Conservation (phyloP, 2,888 invertebrate genomes). For the Spicauda simplicius region DNA sequence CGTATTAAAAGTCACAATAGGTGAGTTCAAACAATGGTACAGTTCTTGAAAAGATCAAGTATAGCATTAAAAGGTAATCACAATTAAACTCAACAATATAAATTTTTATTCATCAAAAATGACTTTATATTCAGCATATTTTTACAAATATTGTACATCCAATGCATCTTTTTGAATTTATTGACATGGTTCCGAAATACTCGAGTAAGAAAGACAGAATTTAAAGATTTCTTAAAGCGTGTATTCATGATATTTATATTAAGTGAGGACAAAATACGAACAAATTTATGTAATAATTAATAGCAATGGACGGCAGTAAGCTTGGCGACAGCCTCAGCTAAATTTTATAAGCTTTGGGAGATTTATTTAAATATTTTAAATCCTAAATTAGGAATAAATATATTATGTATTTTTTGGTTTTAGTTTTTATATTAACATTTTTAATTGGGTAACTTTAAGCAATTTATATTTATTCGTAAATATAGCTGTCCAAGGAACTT, state of each 20-base stretch:
- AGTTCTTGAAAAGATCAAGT: not conserved
- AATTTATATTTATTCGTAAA: not conserved
- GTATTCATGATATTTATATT: not conserved
- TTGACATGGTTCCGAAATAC: not conserved
- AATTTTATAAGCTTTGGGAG: conserved; percentile 39
- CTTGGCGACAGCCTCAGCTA: conserved; percentile 54
- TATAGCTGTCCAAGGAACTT: too few species aligned
- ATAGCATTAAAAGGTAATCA: not conserved
- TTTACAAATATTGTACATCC: not conserved
- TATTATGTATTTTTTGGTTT: not conserved
- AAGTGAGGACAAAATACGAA: not conserved
- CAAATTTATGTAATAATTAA: not conserved
- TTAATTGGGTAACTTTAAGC: not conserved
- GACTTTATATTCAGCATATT: not conserved
- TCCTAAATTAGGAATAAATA: not conserved
- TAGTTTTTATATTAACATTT: not conserved
- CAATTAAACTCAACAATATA: not conserved
- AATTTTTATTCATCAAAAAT: not conserved
- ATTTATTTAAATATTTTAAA: conserved; percentile 12
- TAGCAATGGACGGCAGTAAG: conserved; percentile 76
- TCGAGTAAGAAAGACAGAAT: not conserved
- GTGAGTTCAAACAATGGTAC: not conserved
- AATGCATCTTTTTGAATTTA: too few species aligned
- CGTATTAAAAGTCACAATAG: not conserved
- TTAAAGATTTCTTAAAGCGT: not conserved